Evolutionary conservation across 2,888 invertebrate genomes (phyloP).

Genomic region (Andrena chrysosceles): DNA sequence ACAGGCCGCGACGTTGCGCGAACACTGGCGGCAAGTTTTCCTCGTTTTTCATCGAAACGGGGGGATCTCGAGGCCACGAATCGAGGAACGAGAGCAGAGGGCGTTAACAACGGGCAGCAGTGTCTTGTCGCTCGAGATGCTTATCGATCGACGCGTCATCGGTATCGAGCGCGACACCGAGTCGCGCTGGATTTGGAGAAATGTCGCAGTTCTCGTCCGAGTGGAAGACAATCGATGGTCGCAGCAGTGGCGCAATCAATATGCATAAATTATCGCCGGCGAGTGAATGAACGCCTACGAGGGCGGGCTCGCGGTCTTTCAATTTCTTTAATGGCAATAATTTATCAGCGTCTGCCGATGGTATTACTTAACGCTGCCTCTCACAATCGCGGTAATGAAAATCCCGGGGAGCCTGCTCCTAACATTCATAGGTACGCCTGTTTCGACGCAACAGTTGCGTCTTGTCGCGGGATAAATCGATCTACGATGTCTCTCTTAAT

Average conservation of each 20-base stretch:
- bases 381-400: conserved; percentile 45
- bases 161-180: conserved; percentile 1
- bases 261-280: conserved; percentile 44
- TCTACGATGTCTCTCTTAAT: no score
- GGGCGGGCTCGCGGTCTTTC: conserved; percentile 53
- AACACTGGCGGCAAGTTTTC: no score
- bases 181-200: conserved; percentile 6
- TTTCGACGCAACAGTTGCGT: not conserved
- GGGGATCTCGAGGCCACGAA: not conserved
- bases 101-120: conserved; percentile 10
- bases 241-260: conserved; percentile 38
- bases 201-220: conserved; percentile 1
- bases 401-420: not conserved
- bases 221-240: conserved; percentile 29
- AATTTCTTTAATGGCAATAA: conserved; percentile 63
- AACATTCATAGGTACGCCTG: not conserved
- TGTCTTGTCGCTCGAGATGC: not conserved
- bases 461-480: no score
- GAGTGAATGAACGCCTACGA: conserved; percentile 66
- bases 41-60: not conserved
- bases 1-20: not conserved
- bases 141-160: not conserved
- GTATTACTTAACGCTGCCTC: conserved; percentile 43
- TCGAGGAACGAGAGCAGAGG: not conserved
- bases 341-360: conserved; percentile 60